Evolutionary conservation across 2,888 invertebrate genomes (phyloP).

Genomic region (Pegoplata infirma): DNA sequence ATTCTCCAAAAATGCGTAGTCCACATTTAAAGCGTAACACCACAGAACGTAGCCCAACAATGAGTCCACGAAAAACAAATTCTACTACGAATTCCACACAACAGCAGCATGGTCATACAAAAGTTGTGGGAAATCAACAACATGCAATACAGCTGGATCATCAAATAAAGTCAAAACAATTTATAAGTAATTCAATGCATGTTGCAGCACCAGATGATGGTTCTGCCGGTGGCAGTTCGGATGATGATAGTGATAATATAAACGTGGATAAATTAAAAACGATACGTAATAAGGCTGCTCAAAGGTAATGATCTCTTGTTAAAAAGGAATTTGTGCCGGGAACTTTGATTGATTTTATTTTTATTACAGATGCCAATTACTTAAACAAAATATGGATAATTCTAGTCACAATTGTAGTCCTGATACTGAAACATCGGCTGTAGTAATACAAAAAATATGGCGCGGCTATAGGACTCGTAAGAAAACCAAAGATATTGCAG

Average conservation of each 20-base stretch:
- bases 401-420: conserved; percentile 64
- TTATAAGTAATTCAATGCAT: conserved; percentile 69
- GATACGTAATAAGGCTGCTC: conserved; percentile 82
- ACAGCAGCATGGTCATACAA: conserved; percentile 46
- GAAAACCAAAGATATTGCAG: conserved; percentile 79
- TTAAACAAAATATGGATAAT: conserved; percentile 70
- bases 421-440: conserved; percentile 81
- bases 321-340: neutral
- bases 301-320: conserved; percentile 71
- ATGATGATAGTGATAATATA: conserved; percentile 82
- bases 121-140: conserved; percentile 41
- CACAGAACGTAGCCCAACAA: conserved; percentile 71
- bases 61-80: conserved; percentile 74
- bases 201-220: conserved; percentile 74
- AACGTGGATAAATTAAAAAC: conserved; percentile 84
- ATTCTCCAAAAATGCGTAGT: conserved; percentile 76
- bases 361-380: conserved; percentile 65
- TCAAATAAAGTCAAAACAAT: conserved; percentile 66
- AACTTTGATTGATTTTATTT: no score
- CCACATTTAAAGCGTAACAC: conserved; percentile 73
- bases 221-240: conserved; percentile 79
- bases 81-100: conserved; percentile 31
- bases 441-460: conserved; percentile 92
- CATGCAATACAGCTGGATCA: conserved; percentile 61
- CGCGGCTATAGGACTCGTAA: conserved; percentile 89